These are phyloP conservation scores for Columba janthina DNA, from an alignment of 2,113 vertebrate genomes.

Conservation along the genomic window DNA sequence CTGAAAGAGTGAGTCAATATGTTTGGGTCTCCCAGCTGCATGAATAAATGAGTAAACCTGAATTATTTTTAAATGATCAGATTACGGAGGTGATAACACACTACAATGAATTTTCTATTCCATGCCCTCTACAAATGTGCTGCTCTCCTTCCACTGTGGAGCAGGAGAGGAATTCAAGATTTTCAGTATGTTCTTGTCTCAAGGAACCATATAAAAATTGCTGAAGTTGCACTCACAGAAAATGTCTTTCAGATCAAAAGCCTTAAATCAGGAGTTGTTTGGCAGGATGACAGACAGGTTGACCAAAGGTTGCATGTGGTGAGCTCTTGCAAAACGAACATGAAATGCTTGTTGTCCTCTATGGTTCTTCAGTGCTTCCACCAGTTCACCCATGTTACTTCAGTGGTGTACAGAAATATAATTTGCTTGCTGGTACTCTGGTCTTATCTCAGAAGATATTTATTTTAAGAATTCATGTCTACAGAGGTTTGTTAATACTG, in stretches of 20 bases:
- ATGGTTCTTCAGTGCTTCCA: conserved; percentile 3
- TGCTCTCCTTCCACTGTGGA: neutral
- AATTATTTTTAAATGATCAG: neutral
- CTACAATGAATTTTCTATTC: neutral
- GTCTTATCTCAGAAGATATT: conserved; percentile 65
- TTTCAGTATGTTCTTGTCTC: neutral
- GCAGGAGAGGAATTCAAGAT: neutral
- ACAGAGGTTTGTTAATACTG: conserved; percentile 71
- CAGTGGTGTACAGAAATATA: neutral
- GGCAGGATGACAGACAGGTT: conserved; percentile 27
- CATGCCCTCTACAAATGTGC: neutral
- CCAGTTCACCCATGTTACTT: neutral
- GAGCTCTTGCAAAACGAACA: neutral
- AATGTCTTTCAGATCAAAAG: neutral
- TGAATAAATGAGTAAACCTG: conserved; percentile 35
- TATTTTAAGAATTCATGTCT: conserved; percentile 73
- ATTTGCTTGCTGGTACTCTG: conserved; percentile 41
- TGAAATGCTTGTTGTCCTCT: neutral
- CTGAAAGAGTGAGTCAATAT: conserved; percentile 22
- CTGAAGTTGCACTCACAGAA: neutral
- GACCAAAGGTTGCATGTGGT: conserved; percentile 10
- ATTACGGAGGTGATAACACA: neutral
- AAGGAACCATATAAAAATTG: neutral
- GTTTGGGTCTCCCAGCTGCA: conserved; percentile 2
- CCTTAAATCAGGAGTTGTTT: conserved; percentile 1